These are phyloP conservation scores for Gymnoscelis rufifasciata DNA, from an alignment of 2,888 invertebrate genomes.

Conservation along the genomic window DNA sequence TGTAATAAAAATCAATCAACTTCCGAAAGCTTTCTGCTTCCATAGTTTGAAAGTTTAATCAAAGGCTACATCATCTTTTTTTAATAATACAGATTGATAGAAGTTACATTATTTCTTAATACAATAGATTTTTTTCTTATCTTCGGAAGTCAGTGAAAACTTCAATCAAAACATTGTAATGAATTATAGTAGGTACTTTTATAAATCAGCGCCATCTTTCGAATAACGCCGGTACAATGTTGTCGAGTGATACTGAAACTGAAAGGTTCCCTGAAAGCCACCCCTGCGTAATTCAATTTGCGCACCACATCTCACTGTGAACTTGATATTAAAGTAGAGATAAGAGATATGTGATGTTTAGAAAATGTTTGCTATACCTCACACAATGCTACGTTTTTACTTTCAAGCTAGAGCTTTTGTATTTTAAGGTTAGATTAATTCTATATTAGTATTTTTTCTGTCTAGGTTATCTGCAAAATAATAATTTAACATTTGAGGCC, in stretches of 20 bases:
- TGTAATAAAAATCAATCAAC: constrained; percentile 26
- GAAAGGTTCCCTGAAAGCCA: constrained; percentile 41
- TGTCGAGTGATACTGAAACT: constrained; percentile 39
- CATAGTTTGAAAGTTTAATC: constrained; percentile 28
- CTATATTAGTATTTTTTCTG: no score
- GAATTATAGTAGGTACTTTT: no score
- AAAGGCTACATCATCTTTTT: constrained; percentile 21
- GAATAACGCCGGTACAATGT: constrained; percentile 36
- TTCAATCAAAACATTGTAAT: constrained; percentile 18
- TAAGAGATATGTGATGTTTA: no score
- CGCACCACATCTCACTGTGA: neutral
- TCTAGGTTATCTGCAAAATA: no score
- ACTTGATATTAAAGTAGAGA: no score
- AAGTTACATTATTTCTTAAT: constrained; percentile 30
- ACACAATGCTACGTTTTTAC: no score
- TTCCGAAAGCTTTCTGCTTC: constrained; percentile 21
- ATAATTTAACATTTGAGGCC: no score
- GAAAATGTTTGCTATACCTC: no score
- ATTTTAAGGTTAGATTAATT: no score
- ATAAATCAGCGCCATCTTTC: constrained; percentile 47
- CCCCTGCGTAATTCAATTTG: constrained; percentile 23
- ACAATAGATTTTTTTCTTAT: constrained; percentile 12
- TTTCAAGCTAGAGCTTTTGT: no score
- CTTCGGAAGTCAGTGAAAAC: neutral
- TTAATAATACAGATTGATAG: constrained; percentile 20